These are phyloP conservation scores for Trachymyrmex septentrionalis DNA, from an alignment of 1,140 invertebrate species.

Conservation along the genomic window DNA sequence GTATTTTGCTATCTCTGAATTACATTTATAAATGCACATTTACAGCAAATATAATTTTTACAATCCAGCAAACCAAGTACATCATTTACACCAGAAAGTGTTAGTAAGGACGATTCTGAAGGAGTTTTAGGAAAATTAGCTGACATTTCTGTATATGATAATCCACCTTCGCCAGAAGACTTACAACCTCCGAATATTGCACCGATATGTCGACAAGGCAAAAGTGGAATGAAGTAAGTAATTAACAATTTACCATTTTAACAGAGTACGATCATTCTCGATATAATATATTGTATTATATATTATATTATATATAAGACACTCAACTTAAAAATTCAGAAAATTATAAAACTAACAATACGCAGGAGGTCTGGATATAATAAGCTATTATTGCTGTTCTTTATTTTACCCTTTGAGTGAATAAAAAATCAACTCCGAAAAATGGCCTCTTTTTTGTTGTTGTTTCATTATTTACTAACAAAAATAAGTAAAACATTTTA, in stretches of 20 bases:
- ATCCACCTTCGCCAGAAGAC: conserved; percentile 4
- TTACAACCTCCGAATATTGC: not conserved
- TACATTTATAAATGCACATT: not conserved
- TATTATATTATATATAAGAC: too few relatives aligned
- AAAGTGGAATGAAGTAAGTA: conserved; percentile 76
- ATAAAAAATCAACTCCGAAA: not conserved
- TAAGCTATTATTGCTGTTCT: not conserved
- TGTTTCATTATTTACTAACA: not conserved
- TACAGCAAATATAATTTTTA: not conserved
- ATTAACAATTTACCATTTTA: conserved; percentile 42
- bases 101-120: not conserved
- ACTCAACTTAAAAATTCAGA: not conserved
- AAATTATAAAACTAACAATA: not conserved
- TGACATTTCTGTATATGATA: conserved; percentile 71
- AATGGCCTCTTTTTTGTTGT: not conserved
- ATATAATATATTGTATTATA: too few relatives aligned
- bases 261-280: not conserved
- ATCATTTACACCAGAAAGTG: not conserved
- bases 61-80: not conserved
- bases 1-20: conserved; percentile 24
- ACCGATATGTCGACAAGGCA: conserved; percentile 66
- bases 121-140: conserved; percentile 73
- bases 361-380: not conserved
- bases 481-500: not conserved
- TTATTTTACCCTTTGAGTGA: too few relatives aligned